Conservation (phyloP, 2,797 vertebrate genomes). For the Danio aesculapii region DNA sequence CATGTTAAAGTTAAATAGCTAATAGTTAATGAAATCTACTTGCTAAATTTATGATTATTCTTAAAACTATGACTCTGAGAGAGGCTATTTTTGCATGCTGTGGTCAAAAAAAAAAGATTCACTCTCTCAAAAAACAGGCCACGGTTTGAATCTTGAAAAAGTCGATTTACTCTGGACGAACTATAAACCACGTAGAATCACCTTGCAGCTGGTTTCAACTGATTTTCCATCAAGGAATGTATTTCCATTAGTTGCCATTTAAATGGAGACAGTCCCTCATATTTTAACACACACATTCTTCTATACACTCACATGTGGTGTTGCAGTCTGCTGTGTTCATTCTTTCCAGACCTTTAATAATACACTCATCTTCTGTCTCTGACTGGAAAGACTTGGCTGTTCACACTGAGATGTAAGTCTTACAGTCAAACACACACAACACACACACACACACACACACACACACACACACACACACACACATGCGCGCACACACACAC, state of each 20-base stretch:
- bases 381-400: slow-evolving; percentile 27
- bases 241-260: slow-evolving; percentile 18
- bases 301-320: background rate
- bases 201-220: slow-evolving; percentile 6
- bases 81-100: background rate
- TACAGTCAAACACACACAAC: background rate
- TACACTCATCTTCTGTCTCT: slow-evolving; percentile 32
- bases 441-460: slow-evolving; percentile 9
- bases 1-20: too few species aligned
- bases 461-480: background rate
- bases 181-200: background rate
- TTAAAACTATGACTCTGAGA: too few species aligned
- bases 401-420: slow-evolving; percentile 6
- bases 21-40: too few species aligned
- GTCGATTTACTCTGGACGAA: background rate
- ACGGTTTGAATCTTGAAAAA: background rate
- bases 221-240: slow-evolving; percentile 21
- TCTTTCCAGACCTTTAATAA: slow-evolving; percentile 46
- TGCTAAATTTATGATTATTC: too few species aligned
- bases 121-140: background rate
- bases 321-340: background rate
- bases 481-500: background rate
- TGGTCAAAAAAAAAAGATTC: background rate
- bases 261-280: slow-evolving; percentile 10
- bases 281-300: background rate